Evolutionary conservation across 1,140 invertebrate genomes (phyloP), one percentile per base, ranked within the genome.

Genomic region (Dreissena rostriformis): DNA sequence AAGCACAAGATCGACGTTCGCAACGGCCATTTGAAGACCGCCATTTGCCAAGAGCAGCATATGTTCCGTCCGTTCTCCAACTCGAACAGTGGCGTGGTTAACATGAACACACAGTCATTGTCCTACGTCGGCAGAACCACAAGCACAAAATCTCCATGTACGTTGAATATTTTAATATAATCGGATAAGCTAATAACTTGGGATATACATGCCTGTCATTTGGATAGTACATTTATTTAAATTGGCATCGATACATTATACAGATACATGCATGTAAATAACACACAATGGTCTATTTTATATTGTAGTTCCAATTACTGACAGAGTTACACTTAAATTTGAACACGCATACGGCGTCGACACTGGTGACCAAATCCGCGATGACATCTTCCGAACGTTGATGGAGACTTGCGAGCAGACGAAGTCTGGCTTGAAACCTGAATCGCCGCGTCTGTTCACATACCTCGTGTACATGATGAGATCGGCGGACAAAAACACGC

Each of bases 1-100:
- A 95, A 96, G 81, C 96, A 98, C 29, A 95, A 95, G 1, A 95
- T 98, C 12, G 96, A 97, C 90, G 96, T 97, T 87, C 96, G 97
- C 89, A 95, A 97, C 86, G 95, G 96, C 77, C 94, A 97, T 12
- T 96, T 98, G 86, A 95, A 96, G 29, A 94, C 94, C n/a, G 95
- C 97, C 0, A 94, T 90, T 6, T 98, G 97, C 91, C 92, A 92
- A 8, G 97, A 98, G 92, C 92, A 94, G 0, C 97, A 98, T 91
- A 90, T 96, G 11, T 95, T 98, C 71, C 95, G 96, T 86, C 97
- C 97, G 0, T 96, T 98, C 89, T 96, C 96, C 78, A 95, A 95
- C 24, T 95, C 95, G 52, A 96, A 96, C 0, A 96, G 96, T 81
- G 97, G 96, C 19, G 96, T 96, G 0, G 94, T 95, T 78, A 96